phyloP scores from a whole-genome alignment of 2,888 invertebrate species.

The Keiferia lycopersicella region DNA sequence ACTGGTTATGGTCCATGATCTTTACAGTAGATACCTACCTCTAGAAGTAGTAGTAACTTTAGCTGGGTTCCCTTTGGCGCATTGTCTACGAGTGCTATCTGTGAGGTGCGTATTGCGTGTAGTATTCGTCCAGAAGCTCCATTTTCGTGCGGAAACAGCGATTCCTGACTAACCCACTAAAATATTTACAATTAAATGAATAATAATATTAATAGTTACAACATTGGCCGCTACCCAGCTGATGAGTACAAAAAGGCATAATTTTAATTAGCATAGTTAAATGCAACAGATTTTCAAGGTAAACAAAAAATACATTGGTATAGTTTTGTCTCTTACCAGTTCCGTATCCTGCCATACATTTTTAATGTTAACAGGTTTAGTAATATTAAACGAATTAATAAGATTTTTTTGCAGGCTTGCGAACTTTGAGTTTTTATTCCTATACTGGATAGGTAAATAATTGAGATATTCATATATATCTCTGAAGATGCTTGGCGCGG shows the following conservation, averaged over 20 bases:
- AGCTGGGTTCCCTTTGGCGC: slow-evolving; percentile 94
- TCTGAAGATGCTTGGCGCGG: slow-evolving; percentile 53
- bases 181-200: slow-evolving; percentile 29
- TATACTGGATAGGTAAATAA: slow-evolving; percentile 65
- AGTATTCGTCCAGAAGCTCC: slow-evolving; percentile 83
- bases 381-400: slow-evolving; percentile 64
- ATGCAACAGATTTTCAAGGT: not conserved
- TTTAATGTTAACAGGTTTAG: slow-evolving; percentile 44
- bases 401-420: slow-evolving; percentile 51
- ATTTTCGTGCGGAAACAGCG: slow-evolving; percentile 73
- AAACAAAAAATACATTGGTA: not conserved
- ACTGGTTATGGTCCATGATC: too few species aligned
- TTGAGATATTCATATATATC: slow-evolving; percentile 68
- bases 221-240: not conserved
- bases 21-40: too few species aligned
- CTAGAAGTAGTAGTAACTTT: slow-evolving; percentile 89
- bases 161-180: slow-evolving; percentile 71
- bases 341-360: slow-evolving; percentile 56
- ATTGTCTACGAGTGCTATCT: slow-evolving; percentile 88
- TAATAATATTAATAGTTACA: not conserved
- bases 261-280: not conserved
- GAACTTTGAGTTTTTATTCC: slow-evolving; percentile 61
- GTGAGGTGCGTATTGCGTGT: slow-evolving; percentile 83
- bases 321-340: slow-evolving; percentile 50
- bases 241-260: not conserved